These are phyloP conservation scores for Phalloptychus januarius DNA, from an alignment of 2,797 vertebrate species.

Conservation along the genomic window DNA sequence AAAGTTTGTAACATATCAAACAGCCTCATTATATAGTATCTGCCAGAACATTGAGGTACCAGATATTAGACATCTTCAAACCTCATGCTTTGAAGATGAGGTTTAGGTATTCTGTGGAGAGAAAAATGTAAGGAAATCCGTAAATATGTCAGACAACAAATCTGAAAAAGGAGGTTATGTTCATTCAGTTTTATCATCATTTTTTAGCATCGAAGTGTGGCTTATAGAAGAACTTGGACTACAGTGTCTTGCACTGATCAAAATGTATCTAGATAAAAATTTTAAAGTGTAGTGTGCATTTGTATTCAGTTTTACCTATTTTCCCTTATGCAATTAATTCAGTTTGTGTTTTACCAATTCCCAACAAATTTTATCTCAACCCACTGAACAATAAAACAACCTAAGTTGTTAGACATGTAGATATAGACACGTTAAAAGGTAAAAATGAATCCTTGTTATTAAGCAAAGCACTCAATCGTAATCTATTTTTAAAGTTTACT, in stretches of 20 bases:
- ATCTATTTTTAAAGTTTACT: not conserved
- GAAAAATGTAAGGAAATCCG: conserved; percentile 33
- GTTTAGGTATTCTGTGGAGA: conserved; percentile 37
- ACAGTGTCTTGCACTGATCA: too few species aligned
- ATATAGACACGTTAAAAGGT: not conserved
- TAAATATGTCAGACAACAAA: conserved; percentile 41
- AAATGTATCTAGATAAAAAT: not conserved
- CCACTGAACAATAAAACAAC: not conserved
- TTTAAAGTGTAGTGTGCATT: not conserved
- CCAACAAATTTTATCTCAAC: not conserved
- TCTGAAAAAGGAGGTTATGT: not conserved
- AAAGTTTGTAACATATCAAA: conserved; percentile 34
- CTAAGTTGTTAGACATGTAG: not conserved
- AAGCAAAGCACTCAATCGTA: not conserved
- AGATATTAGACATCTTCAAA: conserved; percentile 40
- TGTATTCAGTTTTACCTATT: not conserved
- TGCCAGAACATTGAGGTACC: conserved; percentile 26
- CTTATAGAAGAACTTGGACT: conserved; percentile 2
- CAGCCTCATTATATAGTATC: conserved; percentile 53
- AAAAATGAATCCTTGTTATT: not conserved
- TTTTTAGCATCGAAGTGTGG: not conserved
- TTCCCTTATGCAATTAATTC: not conserved
- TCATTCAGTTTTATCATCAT: not conserved
- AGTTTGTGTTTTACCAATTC: not conserved
- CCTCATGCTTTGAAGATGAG: conserved; percentile 45